Conservation (phyloP, 2,888 invertebrate genomes). For the Argyra leucocephala region DNA sequence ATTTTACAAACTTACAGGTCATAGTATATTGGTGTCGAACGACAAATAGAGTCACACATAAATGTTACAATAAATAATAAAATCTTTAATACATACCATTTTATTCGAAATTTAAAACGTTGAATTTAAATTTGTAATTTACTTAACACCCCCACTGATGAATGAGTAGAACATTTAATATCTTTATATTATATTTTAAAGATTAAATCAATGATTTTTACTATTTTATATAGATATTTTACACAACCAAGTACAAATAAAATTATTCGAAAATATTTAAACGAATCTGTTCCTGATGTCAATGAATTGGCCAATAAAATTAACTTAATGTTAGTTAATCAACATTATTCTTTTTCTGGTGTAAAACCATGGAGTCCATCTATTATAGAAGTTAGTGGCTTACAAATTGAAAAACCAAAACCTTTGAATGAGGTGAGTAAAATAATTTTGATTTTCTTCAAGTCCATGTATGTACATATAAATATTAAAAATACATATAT, state of each 20-base stretch:
- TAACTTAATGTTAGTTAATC: slow-evolving; percentile 43
- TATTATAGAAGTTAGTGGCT: slow-evolving; percentile 48
- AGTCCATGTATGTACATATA: not conserved
- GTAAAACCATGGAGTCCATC: slow-evolving; percentile 42
- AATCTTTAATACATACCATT: too few relatives aligned
- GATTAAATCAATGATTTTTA: too few relatives aligned
- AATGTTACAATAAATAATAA: too few relatives aligned
- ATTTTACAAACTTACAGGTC: too few relatives aligned
- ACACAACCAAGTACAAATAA: slow-evolving; percentile 38
- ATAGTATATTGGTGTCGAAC: too few relatives aligned
- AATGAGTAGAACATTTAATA: too few relatives aligned
- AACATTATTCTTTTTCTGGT: slow-evolving; percentile 45
- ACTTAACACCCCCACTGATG: too few relatives aligned
- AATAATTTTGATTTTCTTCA: not conserved
- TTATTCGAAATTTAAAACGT: too few relatives aligned
- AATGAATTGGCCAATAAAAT: slow-evolving; percentile 39
- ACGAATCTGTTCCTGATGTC: slow-evolving; percentile 41
- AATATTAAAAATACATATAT: not conserved
- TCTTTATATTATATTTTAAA: too few relatives aligned
- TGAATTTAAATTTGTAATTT: too few relatives aligned
- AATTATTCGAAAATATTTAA: slow-evolving; percentile 41
- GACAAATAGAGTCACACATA: too few relatives aligned
- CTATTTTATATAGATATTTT: slow-evolving; percentile 25
- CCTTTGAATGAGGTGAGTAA: slow-evolving; percentile 31
- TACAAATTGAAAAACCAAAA: slow-evolving; percentile 38